Base-by-base conservation (phyloP, 64 coral and sea anemone species). In the Trachythela sp. region DNA sequence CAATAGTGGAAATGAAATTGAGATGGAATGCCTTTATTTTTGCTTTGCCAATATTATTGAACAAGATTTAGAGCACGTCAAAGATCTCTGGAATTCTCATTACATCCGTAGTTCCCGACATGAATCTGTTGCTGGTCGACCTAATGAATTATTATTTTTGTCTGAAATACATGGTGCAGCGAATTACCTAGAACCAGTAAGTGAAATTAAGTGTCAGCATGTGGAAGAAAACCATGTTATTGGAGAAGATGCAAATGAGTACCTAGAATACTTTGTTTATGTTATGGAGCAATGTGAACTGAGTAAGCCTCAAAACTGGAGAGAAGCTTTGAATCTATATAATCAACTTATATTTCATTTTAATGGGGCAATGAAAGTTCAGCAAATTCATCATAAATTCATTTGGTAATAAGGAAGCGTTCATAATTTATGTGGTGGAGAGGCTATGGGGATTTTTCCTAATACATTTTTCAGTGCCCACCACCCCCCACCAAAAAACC, bases 141-240 rank as follows among this genome's bases (percentile, higher is more conserved):
- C 75, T 1, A 80, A 80, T 13, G 34, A 80, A 36, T 36, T 80
- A 36, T 80, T 80, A 9, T 36, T 38, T 39, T 80, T 80, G 35
- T 29, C 75, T 13, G 34, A 80, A 14, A 80, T 38, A 30, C 75
- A 80, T 80, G 37, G 75, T 35, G 75, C 13, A 3, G 2, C 31
- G 30, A 80, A 80, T 80, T 80, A 37, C 20, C 34, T 80, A 10
- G 7, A 80, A 18, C 31, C 30, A 34, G 75, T 80, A 15, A 80
- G 37, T 80, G 75, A 80, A 80, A 2, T 14, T 80, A n/a, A 80
- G 34, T 80, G 37, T 39, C 75, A 80, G 33, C 75, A 37, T 80
- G 75, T 80, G 37, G 75, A 80, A 80, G 30, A 80, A 80, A 80
- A 80, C 34, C 75, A 15, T 40, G 38, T 30, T 40, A 80, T 80